phyloP scores from a whole-genome alignment of 2,888 invertebrate species.

The Thereva nobilitata region DNA sequence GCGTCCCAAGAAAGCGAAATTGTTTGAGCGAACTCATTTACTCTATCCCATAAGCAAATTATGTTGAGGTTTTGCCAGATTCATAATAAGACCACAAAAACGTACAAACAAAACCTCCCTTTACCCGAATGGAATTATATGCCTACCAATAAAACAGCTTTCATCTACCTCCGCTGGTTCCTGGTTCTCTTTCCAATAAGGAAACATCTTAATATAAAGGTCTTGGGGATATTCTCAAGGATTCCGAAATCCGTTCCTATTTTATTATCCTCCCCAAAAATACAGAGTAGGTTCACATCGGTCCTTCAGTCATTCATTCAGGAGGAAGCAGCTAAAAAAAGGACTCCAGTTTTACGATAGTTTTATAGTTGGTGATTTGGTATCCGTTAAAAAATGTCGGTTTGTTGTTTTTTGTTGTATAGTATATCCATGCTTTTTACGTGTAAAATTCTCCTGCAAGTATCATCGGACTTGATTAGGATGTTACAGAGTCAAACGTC shows the following conservation, averaged over 20 bases:
- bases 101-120: constrained; percentile 10
- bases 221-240: no score
- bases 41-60: constrained; percentile 28
- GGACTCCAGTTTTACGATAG: not conserved
- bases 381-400: constrained; percentile 17
- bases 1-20: not conserved
- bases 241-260: constrained; percentile 9
- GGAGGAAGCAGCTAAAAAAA: no score
- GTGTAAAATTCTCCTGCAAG: no score
- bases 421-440: no score
- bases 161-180: constrained; percentile 14
- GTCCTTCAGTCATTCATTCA: no score
- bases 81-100: constrained; percentile 19
- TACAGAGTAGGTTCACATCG: no score
- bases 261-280: constrained; percentile 7
- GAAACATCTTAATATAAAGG: no score
- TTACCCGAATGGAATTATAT: constrained; percentile 11
- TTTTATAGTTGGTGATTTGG: constrained; percentile 23
- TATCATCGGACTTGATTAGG: no score
- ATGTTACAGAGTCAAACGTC: no score
- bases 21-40: constrained; percentile 17
- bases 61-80: constrained; percentile 9
- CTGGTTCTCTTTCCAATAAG: constrained; percentile 25
- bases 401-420: constrained; percentile 11
- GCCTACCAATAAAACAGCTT: constrained; percentile 18